These are phyloP conservation scores for Uloborus plumipes DNA, from an alignment of 2,888 invertebrate genomes.

Conservation along the genomic window DNA sequence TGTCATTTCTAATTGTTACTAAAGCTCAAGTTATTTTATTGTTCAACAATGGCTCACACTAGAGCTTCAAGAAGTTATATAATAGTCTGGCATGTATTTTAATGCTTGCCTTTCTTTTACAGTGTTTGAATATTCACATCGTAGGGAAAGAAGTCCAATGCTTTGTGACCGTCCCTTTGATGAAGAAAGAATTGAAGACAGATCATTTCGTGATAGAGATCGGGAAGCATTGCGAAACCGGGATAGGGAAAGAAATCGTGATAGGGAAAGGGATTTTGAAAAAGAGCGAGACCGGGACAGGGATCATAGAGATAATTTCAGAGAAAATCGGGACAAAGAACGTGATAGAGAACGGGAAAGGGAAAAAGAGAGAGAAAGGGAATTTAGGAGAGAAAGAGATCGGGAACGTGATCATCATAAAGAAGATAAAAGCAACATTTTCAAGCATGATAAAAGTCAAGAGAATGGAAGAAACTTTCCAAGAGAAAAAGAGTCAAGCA, in stretches of 20 bases:
- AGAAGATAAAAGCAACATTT: constrained; percentile 66
- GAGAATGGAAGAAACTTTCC: constrained; percentile 20
- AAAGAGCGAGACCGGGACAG: constrained; percentile 69
- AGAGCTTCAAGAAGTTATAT: no score
- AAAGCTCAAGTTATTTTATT: no score
- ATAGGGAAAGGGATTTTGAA: constrained; percentile 68
- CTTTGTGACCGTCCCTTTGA: constrained; percentile 28
- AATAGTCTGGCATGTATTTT: no score
- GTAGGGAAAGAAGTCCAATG: constrained; percentile 17
- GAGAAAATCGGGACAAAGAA: constrained; percentile 68
- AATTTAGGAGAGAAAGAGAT: constrained; percentile 67
- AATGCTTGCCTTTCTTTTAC: constrained; percentile 4
- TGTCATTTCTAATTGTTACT: no score
- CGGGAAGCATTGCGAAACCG: constrained; percentile 69
- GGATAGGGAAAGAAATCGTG: constrained; percentile 65
- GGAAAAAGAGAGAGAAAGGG: constrained; percentile 68
- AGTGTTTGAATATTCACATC: constrained; percentile 50
- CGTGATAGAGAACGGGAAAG: constrained; percentile 68
- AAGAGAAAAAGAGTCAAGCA: constrained; percentile 21
- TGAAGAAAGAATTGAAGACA: constrained; percentile 17
- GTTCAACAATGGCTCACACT: no score
- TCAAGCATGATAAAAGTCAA: constrained; percentile 12
- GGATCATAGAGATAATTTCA: constrained; percentile 53
- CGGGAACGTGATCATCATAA: constrained; percentile 68
- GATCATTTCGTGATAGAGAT: constrained; percentile 69